These are phyloP conservation scores for Phainopepla nitens DNA, from an alignment of 2,113 vertebrate species.

Conservation along the genomic window DNA sequence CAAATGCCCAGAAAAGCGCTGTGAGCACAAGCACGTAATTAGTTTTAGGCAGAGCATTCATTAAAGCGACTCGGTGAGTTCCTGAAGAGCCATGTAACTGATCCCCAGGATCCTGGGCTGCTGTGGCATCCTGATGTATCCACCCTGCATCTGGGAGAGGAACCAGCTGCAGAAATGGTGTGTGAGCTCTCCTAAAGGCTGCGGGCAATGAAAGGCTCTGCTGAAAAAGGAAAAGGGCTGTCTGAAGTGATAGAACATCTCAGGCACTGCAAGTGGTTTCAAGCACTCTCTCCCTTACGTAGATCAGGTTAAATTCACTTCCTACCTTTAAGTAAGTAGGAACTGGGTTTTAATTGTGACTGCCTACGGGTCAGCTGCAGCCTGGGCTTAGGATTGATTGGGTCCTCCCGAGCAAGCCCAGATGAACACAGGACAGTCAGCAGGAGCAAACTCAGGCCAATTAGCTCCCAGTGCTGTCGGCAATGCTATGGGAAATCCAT, in stretches of 20 bases:
- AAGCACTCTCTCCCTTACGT: background rate
- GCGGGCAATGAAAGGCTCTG: background rate
- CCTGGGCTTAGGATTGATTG: slow-evolving; percentile 30
- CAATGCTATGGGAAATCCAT: slow-evolving; percentile 48
- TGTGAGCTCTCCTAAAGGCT: background rate
- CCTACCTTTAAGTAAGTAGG: background rate
- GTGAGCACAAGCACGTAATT: background rate
- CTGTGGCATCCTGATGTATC: background rate
- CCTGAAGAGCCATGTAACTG: background rate
- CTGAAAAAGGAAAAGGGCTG: background rate
- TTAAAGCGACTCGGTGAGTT: background rate
- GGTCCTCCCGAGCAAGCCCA: slow-evolving; percentile 4
- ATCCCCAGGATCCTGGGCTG: background rate
- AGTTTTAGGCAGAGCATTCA: background rate
- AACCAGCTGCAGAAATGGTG: background rate
- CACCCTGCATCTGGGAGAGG: background rate
- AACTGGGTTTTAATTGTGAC: slow-evolving; percentile 51
- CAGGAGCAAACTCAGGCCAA: slow-evolving; percentile 40
- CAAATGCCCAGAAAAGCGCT: background rate
- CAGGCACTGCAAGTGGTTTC: background rate
- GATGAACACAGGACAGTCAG: slow-evolving; percentile 29
- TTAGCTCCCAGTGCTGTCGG: slow-evolving; percentile 30
- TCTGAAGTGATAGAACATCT: background rate
- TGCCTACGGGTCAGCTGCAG: background rate
- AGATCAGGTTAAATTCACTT: slow-evolving; percentile 36